Percentiles rank a stretch among this genome's conserved stretches.
Conservation (phyloP, 2,113 vertebrate species). For the Pollachius pollachius region DNA sequence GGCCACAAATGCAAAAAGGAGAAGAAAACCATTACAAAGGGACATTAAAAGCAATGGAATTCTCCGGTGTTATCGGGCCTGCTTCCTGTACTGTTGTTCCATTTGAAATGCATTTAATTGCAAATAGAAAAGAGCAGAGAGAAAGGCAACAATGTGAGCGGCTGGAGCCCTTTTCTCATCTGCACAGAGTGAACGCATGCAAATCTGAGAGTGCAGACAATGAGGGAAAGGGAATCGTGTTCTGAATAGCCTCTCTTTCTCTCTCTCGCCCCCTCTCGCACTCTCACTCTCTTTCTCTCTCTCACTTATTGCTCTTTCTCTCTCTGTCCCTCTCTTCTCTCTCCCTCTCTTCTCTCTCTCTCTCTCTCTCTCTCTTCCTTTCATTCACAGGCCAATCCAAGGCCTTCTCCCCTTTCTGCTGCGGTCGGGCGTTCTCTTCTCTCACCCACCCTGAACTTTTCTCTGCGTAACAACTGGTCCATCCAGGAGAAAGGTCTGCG, state of each 20-base stretch:
- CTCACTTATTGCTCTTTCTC: too few species aligned
- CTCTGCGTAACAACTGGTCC: constrained; percentile 51
- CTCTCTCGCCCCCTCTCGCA: constrained; percentile 56
- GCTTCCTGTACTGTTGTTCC: constrained; percentile 79
- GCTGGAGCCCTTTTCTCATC: constrained; percentile 74
- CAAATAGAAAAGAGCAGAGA: constrained; percentile 78
- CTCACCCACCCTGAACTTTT: constrained; percentile 49
- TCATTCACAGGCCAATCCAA: constrained; percentile 67
- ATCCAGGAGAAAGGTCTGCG: too few species aligned
- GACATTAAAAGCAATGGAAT: constrained; percentile 75
- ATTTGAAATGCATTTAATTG: constrained; percentile 84
- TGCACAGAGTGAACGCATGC: constrained; percentile 72
- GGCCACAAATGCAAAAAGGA: constrained; percentile 69
- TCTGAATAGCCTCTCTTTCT: constrained; percentile 66
- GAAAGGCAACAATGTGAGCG: constrained; percentile 70
- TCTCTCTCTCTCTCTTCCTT: constrained; percentile 50
- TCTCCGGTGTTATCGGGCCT: constrained; percentile 70
- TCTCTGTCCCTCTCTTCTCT: neutral
- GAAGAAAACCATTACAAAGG: constrained; percentile 72
- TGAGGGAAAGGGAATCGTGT: constrained; percentile 69
- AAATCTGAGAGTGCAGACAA: constrained; percentile 74
- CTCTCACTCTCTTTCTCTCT: too few species aligned
- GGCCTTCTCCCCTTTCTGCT: constrained; percentile 50
- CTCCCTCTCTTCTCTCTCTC: constrained; percentile 14
- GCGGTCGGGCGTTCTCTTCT: constrained; percentile 53